Evolutionary conservation across 1,140 invertebrate species (phyloP).

Genomic region (Zaprionus lachaisei): DNA sequence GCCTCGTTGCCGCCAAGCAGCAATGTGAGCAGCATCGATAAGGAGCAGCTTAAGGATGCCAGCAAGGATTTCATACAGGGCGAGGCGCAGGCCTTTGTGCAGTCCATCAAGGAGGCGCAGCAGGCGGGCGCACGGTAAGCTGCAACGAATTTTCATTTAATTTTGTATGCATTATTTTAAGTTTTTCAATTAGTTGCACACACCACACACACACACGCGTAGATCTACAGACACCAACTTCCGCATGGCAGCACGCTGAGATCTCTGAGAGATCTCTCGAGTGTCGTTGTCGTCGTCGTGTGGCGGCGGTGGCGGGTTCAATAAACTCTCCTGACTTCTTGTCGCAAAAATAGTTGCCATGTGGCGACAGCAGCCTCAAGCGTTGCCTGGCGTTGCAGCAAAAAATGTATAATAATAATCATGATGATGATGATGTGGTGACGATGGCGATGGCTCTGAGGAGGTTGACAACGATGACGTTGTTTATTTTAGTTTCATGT

Average conservation of each 20-base stretch:
- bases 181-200: slow-evolving; percentile 49
- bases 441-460: slow-evolving; percentile 23
- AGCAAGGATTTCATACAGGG: slow-evolving; percentile 74
- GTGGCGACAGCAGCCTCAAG: slow-evolving; percentile 51
- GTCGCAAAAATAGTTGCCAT: slow-evolving; percentile 77
- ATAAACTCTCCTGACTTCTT: slow-evolving; percentile 67
- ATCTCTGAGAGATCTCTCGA: slow-evolving; percentile 5
- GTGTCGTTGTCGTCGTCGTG: background rate
- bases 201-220: background rate
- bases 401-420: slow-evolving; percentile 31
- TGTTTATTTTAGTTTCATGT: slow-evolving; percentile 77
- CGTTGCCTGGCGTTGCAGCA: slow-evolving; percentile 32
- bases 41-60: slow-evolving; percentile 70
- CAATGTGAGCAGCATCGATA: slow-evolving; percentile 51
- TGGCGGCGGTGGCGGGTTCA: slow-evolving; percentile 48
- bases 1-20: slow-evolving; percentile 44
- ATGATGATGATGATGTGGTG: slow-evolving; percentile 29
- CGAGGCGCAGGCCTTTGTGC: slow-evolving; percentile 68
- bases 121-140: slow-evolving; percentile 68
- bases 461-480: slow-evolving; percentile 42
- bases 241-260: slow-evolving; percentile 46
- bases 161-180: slow-evolving; percentile 32
- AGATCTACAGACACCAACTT: slow-evolving; percentile 29
- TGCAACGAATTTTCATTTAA: slow-evolving; percentile 23
- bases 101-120: slow-evolving; percentile 73